These are phyloP conservation scores for Pelmatolapia mariae DNA, from an alignment of 2,113 vertebrate species.

Conservation along the genomic window DNA sequence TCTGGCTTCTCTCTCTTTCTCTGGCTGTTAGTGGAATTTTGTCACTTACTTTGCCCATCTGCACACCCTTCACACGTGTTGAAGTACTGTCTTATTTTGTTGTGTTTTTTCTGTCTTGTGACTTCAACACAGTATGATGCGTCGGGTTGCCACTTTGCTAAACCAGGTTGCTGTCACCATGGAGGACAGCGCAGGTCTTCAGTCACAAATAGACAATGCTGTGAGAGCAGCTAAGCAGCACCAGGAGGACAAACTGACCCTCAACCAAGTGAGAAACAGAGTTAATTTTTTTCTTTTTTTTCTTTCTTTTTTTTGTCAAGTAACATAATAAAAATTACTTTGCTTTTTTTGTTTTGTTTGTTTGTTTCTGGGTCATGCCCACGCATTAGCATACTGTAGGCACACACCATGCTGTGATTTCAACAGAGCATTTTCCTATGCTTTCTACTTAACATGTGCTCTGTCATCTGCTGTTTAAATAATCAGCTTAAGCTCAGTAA, in stretches of 20 bases:
- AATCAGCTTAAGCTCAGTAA: neutral
- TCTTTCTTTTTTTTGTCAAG: neutral
- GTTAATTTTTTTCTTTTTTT: neutral
- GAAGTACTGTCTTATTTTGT: neutral
- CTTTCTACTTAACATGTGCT: neutral
- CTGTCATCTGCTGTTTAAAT: neutral
- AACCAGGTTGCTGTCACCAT: slow-evolving; percentile 79
- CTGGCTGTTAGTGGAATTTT: slow-evolving; percentile 85
- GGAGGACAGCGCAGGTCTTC: slow-evolving; percentile 69
- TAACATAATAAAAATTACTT: neutral
- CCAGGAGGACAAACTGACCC: slow-evolving; percentile 80
- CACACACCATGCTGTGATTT: neutral
- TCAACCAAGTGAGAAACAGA: slow-evolving; percentile 75
- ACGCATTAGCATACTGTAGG: neutral
- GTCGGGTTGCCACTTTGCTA: slow-evolving; percentile 82
- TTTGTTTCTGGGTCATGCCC: neutral
- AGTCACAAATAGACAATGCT: slow-evolving; percentile 77
- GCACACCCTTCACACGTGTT: neutral
- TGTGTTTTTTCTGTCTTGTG: neutral
- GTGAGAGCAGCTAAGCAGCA: slow-evolving; percentile 80
- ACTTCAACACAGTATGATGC: slow-evolving; percentile 68
- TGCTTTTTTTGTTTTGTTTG: neutral
- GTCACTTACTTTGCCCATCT: neutral
- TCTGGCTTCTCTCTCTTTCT: slow-evolving; percentile 96
- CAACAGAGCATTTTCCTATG: neutral